Conservation (phyloP, 2,113 vertebrate species). For the Thalassarche chlororhynchos region DNA sequence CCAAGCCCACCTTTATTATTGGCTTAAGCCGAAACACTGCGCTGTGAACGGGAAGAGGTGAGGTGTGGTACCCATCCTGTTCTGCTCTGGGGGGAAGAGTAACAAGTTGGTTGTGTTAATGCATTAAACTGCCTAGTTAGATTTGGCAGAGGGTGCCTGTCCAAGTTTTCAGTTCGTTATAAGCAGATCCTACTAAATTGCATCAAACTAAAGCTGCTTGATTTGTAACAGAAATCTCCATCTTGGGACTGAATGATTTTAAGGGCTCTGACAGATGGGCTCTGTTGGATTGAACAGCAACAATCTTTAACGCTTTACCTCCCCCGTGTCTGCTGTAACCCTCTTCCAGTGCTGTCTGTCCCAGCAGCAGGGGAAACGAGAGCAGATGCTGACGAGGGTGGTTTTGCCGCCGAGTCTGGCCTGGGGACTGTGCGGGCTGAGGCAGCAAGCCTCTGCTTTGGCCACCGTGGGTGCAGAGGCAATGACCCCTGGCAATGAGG, state of each 20-base stretch:
- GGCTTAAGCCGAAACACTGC: not conserved
- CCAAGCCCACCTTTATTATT: not conserved
- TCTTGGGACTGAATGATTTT: not conserved
- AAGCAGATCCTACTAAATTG: not conserved
- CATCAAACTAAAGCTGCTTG: not conserved
- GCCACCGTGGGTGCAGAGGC: not conserved
- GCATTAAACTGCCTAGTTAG: not conserved
- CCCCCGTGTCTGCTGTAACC: not conserved
- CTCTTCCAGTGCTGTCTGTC: not conserved
- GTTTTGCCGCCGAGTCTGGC: accelerated
- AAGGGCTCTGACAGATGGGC: not conserved
- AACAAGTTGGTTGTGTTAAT: not conserved
- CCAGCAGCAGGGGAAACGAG: not conserved
- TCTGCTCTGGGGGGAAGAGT: not conserved
- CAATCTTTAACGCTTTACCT: not conserved
- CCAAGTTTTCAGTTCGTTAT: not conserved
- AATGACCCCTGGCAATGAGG: not conserved
- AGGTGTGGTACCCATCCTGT: not conserved
- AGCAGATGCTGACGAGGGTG: not conserved
- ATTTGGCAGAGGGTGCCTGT: not conserved
- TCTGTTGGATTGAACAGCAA: not conserved
- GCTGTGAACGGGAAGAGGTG: not conserved
- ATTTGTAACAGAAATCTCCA: not conserved
- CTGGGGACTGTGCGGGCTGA: accelerated
- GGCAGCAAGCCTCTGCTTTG: not conserved